Percentiles rank a stretch among this genome's conserved stretches.
These are phyloP conservation scores for Syndactyla subalaris DNA, from an alignment of 2,797 vertebrate genomes.

Conservation along the genomic window DNA sequence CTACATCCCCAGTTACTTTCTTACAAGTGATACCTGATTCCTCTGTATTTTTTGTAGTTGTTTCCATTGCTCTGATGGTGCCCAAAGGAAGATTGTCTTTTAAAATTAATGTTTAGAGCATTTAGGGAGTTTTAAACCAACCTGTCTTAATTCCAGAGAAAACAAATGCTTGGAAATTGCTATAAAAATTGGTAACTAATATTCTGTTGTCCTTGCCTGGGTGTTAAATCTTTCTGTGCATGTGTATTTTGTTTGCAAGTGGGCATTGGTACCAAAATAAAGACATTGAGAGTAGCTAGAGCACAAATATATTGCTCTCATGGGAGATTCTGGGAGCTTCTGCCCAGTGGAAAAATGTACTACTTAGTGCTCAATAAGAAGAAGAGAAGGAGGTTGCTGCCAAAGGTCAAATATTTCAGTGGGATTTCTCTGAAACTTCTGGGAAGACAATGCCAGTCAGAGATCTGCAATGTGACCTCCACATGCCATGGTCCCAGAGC, in stretches of 20 bases:
- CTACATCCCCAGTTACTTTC: slow-evolving; percentile 83
- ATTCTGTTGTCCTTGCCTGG: not conserved
- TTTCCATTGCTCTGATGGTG: slow-evolving; percentile 70
- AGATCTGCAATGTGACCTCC: not conserved
- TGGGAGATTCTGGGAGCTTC: not conserved
- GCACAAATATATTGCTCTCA: not conserved
- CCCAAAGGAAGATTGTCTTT: slow-evolving; percentile 75
- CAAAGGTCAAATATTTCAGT: not conserved
- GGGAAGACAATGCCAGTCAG: not conserved
- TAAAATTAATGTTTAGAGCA: slow-evolving; percentile 72
- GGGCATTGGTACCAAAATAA: not conserved
- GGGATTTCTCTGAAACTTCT: not conserved
- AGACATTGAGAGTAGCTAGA: not conserved
- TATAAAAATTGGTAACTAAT: not conserved
- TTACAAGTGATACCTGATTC: slow-evolving; percentile 85
- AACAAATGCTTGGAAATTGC: slow-evolving; percentile 21
- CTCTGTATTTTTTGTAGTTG: slow-evolving; percentile 58
- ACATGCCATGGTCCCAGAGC: fast-evolving
- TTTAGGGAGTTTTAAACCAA: slow-evolving; percentile 60
- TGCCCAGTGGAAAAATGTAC: not conserved
- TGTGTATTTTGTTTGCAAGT: not conserved
- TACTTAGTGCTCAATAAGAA: not conserved
- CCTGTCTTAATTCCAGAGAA: slow-evolving; percentile 73
- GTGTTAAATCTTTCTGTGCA: not conserved
- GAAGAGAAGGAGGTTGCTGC: not conserved